Percentiles rank a stretch among this genome's conserved stretches.
Conservation (phyloP, 2,888 invertebrate genomes). For the Horisme vitalbata region DNA sequence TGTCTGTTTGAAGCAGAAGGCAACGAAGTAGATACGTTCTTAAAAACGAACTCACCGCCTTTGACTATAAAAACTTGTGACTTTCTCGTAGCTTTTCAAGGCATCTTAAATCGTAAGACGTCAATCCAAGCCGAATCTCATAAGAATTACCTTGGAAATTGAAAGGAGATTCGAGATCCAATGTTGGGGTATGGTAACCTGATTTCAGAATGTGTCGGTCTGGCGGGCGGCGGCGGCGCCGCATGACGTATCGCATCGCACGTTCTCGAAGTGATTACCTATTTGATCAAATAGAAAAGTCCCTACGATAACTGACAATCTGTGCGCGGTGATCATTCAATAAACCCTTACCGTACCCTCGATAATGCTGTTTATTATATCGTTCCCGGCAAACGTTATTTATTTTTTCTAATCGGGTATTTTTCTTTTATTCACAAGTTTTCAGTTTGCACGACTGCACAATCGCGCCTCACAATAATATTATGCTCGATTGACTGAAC, state of each 20-base stretch:
- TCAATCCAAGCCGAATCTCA: conserved; percentile 55
- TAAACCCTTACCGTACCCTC: conserved; percentile 39
- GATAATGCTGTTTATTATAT: conserved; percentile 31
- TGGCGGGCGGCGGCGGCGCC: conserved; percentile 32
- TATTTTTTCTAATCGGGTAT: conserved; percentile 11
- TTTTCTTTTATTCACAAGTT: conserved; percentile 7
- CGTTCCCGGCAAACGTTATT: conserved; percentile 23
- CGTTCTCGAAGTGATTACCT: conserved; percentile 50
- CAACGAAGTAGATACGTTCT: conserved; percentile 35
- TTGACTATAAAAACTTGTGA: conserved; percentile 37
- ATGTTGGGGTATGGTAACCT: conserved; percentile 54
- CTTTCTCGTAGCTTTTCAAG: conserved; percentile 21
- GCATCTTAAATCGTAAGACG: conserved; percentile 36
- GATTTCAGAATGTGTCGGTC: conserved; percentile 58
- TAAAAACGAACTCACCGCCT: conserved; percentile 33
- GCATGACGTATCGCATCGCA: conserved; percentile 37
- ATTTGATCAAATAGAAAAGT: conserved; percentile 70
- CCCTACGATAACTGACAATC: conserved; percentile 57
- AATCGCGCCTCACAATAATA: conserved; percentile 32
- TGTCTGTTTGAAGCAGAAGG: conserved; percentile 31
- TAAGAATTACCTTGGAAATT: conserved; percentile 58
- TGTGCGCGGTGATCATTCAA: conserved; percentile 53
- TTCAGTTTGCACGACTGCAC: conserved; percentile 26
- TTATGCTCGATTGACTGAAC: conserved; percentile 42
- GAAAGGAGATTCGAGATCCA: conserved; percentile 55